A percentile compares a stretch with the other conserved stretches of the same genome.
Evolutionary conservation across 2,113 vertebrate species (phyloP).

Genomic region (Nestor notabilis): DNA sequence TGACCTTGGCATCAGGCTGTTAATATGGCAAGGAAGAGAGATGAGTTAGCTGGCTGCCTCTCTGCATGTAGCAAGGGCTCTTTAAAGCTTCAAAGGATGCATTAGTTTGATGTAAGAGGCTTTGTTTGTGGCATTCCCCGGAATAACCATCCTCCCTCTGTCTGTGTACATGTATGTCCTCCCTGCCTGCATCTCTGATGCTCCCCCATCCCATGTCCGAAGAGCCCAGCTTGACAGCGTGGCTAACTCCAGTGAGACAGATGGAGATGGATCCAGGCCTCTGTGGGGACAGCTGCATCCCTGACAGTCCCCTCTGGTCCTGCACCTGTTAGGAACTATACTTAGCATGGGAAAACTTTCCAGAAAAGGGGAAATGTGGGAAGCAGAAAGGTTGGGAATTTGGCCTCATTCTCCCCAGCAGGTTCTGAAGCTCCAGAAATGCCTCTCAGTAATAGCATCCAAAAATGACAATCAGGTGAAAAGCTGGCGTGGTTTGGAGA

Average conservation of each 20-base stretch:
- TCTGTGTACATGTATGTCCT: not conserved
- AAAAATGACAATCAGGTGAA: not conserved
- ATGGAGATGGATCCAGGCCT: slow-evolving; percentile 59
- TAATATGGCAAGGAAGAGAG: slow-evolving; percentile 8
- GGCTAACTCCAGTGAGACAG: slow-evolving; percentile 34
- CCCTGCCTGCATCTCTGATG: not conserved
- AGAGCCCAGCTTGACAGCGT: not conserved
- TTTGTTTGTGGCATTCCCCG: not conserved
- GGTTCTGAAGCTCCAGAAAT: not conserved
- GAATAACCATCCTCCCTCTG: not conserved
- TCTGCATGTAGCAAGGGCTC: not conserved
- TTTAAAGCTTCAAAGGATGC: slow-evolving; percentile 40
- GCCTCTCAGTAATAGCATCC: not conserved
- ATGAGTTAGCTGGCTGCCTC: slow-evolving; percentile 50
- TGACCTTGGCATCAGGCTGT: slow-evolving; percentile 55
- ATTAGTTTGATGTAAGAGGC: slow-evolving; percentile 40
- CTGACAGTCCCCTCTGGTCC: slow-evolving; percentile 42
- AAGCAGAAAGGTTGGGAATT: not conserved
- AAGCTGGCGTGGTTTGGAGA: not conserved
- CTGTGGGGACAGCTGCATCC: slow-evolving; percentile 66
- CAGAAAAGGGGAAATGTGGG: slow-evolving; percentile 14
- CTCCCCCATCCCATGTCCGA: not conserved
- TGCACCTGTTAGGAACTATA: slow-evolving; percentile 77
- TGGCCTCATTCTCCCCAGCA: not conserved
- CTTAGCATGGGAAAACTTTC: slow-evolving; percentile 68